Conservation (phyloP, 2,113 vertebrate species). For the Heteronetta atricapilla region DNA sequence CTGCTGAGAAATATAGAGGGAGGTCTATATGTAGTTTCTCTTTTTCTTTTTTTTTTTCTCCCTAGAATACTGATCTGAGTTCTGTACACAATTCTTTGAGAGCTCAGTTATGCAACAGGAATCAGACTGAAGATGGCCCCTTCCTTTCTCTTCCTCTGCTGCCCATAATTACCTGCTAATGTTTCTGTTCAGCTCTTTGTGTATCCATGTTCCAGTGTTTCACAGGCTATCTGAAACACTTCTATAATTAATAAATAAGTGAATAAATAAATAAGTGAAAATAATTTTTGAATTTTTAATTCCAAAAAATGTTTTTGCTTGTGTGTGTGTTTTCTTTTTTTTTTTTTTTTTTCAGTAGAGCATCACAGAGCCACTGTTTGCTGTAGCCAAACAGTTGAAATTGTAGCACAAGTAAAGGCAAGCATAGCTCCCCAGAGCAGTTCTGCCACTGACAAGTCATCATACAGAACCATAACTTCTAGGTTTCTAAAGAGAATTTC, state of each 20-base stretch:
- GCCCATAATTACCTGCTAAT: neutral
- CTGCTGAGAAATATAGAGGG: neutral
- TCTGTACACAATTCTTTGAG: neutral
- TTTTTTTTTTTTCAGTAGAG: neutral
- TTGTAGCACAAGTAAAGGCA: neutral
- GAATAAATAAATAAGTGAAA: neutral
- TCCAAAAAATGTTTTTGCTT: neutral
- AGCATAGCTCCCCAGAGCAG: neutral
- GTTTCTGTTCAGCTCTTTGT: neutral
- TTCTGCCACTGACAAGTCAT: neutral
- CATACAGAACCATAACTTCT: neutral
- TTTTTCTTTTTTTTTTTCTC: neutral
- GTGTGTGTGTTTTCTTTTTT: neutral
- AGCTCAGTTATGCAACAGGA: neutral
- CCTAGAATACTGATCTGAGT: neutral
- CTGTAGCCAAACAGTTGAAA: neutral
- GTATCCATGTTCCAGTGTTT: neutral
- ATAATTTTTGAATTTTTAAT: neutral
- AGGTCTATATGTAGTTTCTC: neutral
- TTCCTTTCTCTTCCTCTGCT: neutral
- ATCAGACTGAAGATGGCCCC: neutral
- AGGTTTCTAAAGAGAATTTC: neutral
- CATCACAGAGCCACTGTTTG: neutral
- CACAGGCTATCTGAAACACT: neutral
- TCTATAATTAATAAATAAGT: neutral